phyloP scores from a whole-genome alignment of 2,888 invertebrate genomes.

The Drosophila prostipennis region DNA sequence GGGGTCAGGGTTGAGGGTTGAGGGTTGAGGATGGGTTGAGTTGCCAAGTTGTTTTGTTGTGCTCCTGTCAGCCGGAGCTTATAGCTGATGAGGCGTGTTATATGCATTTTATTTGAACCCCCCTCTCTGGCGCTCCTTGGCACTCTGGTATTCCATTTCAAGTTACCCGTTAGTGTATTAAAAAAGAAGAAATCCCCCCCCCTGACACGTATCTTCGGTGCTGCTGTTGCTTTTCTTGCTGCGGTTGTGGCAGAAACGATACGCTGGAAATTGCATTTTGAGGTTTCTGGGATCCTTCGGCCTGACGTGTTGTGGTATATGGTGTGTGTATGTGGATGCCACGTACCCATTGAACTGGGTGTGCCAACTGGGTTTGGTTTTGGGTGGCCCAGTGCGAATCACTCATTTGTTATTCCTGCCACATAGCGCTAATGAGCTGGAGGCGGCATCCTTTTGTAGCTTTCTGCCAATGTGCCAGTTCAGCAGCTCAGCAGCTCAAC shows the following conservation, averaged over 20 bases:
- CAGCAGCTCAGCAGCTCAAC: not conserved
- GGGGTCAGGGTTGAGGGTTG: not conserved
- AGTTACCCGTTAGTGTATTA: slow-evolving; percentile 29
- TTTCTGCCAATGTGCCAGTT: not conserved
- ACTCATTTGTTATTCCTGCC: slow-evolving; percentile 44
- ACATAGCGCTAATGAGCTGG: slow-evolving; percentile 44
- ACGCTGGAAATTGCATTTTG: slow-evolving; percentile 71
- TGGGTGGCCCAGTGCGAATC: slow-evolving; percentile 14
- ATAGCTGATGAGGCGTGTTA: slow-evolving; percentile 76
- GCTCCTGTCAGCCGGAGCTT: slow-evolving; percentile 67
- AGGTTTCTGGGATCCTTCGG: slow-evolving; percentile 44
- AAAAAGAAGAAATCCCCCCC: slow-evolving; percentile 5
- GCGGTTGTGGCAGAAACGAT: slow-evolving; percentile 52
- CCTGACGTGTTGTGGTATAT: not conserved
- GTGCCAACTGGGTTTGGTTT: not conserved
- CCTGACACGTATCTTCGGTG: slow-evolving; percentile 19
- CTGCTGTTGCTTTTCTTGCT: slow-evolving; percentile 24
- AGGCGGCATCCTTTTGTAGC: slow-evolving; percentile 28
- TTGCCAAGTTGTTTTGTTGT: slow-evolving; percentile 61
- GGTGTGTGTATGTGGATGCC: not conserved
- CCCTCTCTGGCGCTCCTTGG: not conserved
- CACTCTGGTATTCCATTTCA: slow-evolving; percentile 17
- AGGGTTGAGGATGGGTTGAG: not conserved
- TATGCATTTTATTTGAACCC: slow-evolving; percentile 70
- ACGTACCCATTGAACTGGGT: not conserved